Conservation (phyloP, 2,888 invertebrate species). For the Ephialtes manifestator region DNA sequence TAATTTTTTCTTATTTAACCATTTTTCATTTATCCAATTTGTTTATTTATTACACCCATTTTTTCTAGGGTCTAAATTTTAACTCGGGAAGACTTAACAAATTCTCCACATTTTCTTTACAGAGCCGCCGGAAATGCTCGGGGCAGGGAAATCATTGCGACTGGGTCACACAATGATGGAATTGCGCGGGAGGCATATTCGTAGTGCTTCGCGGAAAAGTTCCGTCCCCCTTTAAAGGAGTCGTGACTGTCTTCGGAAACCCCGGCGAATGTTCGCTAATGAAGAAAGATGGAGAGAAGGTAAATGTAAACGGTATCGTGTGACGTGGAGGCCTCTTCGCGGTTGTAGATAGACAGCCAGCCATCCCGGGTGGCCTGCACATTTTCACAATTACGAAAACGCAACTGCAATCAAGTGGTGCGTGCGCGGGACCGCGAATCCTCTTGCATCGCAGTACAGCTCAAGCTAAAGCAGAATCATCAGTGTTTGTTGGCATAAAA, state of each 20-base stretch:
- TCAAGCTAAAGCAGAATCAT: not conserved
- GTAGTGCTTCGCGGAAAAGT: slow-evolving; percentile 12
- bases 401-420: slow-evolving; percentile 38
- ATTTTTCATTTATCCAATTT: too few species aligned
- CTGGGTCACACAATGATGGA: slow-evolving; percentile 20
- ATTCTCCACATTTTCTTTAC: not conserved
- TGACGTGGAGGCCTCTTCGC: slow-evolving; percentile 17
- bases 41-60: too few species aligned
- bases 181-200: slow-evolving; percentile 4
- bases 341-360: not conserved
- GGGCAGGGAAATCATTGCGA: not conserved
- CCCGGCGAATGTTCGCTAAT: not conserved
- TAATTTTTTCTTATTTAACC: too few species aligned
- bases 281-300: slow-evolving; percentile 1
- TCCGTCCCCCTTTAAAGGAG: slow-evolving; percentile 1
- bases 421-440: slow-evolving; percentile 13
- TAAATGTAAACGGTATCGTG: slow-evolving; percentile 6
- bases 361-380: slow-evolving; percentile 24
- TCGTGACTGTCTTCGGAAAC: slow-evolving; percentile 35
- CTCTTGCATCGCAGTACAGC: not conserved
- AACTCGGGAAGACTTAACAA: too few species aligned
- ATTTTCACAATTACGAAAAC: slow-evolving; percentile 43
- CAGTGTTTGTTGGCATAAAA: not conserved
- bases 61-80: too few species aligned
- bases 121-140: not conserved